Evolutionary conservation across 2,888 invertebrate species (phyloP).

Genomic region (Cheilosia impressa): DNA sequence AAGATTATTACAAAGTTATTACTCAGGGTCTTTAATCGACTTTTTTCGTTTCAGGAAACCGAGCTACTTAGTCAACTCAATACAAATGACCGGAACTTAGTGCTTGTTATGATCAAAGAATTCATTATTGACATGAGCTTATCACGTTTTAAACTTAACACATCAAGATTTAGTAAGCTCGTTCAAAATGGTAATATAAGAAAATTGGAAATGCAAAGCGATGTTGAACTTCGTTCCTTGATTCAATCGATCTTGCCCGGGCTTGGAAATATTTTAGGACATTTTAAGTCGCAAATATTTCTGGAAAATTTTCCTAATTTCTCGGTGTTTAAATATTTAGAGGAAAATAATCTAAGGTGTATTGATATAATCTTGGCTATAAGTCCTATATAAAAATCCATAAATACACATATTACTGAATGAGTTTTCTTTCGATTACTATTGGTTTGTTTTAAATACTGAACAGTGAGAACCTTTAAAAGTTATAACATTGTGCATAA

Average conservation of each 20-base stretch:
- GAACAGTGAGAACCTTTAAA: too few species aligned
- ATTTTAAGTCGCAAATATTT: constrained; percentile 22
- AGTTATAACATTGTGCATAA: too few species aligned
- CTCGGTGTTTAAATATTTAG: constrained; percentile 2
- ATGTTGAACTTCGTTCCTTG: background rate
- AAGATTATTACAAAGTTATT: background rate
- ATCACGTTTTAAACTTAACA: constrained; percentile 10
- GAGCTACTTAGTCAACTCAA: background rate
- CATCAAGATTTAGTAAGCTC: background rate
- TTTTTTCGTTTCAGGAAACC: constrained; percentile 17
- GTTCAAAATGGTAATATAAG: background rate
- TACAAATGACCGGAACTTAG: background rate
- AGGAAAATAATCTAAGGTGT: background rate
- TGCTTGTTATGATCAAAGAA: constrained; percentile 11
- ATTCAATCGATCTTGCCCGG: constrained; percentile 25
- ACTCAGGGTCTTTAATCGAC: background rate
- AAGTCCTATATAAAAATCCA: background rate
- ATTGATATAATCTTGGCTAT: constrained; percentile 31
- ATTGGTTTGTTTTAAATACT: too few species aligned
- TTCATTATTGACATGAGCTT: constrained; percentile 31
- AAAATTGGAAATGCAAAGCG: background rate
- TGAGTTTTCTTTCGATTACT: too few species aligned
- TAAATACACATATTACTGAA: background rate
- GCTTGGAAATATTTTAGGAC: constrained; percentile 28
- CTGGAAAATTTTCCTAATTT: constrained; percentile 13